Conservation (phyloP, 2,113 vertebrate genomes). For the Dasypus novemcinctus region DNA sequence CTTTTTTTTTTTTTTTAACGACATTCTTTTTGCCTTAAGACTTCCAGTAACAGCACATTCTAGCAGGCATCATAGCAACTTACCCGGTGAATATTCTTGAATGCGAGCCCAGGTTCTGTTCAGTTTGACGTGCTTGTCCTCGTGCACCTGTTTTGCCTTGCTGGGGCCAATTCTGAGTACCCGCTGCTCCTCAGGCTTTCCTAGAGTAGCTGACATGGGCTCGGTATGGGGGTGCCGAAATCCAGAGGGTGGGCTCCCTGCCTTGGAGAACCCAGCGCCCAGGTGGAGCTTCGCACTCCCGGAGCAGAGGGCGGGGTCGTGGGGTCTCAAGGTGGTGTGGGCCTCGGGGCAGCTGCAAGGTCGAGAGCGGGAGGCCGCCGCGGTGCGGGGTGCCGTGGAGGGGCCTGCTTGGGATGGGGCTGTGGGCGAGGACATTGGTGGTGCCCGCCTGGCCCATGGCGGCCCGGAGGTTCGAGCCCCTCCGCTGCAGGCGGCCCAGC, state of each 20-base stretch:
- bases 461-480: no score
- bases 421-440: no score
- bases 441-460: no score
- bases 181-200: background rate
- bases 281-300: no score
- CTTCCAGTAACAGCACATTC: background rate
- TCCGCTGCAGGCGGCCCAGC: no score
- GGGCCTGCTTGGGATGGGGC: no score
- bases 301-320: no score
- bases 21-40: background rate
- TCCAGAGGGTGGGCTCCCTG: background rate
- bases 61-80: background rate
- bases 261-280: background rate
- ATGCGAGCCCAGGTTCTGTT: background rate
- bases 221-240: background rate
- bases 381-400: no score
- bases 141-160: background rate
- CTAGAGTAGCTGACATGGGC: no score
- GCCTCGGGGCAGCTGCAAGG: no score
- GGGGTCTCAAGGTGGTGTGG: no score
- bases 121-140: conserved; percentile 4
- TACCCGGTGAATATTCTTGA: conserved; percentile 19
- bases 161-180: background rate
- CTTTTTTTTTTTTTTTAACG: background rate
- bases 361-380: no score